Evolutionary conservation across 1,140 invertebrate genomes (phyloP).

Genomic region (Pogonomyrmex barbatus): DNA sequence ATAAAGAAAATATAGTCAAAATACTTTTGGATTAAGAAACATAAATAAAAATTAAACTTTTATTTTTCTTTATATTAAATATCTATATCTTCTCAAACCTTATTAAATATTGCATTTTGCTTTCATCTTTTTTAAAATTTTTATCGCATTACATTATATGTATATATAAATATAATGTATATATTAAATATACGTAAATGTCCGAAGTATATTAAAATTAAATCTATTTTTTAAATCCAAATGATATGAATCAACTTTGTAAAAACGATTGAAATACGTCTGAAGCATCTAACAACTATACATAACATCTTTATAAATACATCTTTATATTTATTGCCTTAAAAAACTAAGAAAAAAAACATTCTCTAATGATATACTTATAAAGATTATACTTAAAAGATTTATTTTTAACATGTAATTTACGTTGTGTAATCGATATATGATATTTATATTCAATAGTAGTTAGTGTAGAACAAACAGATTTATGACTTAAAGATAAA

Average conservation of each 20-base stretch:
- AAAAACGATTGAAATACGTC: background rate
- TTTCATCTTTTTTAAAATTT: background rate
- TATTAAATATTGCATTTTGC: background rate
- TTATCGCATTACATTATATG: background rate
- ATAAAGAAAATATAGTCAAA: background rate
- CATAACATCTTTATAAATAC: background rate
- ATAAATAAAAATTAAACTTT: background rate
- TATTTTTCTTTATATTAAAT: too few relatives aligned
- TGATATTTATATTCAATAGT: constrained; percentile 54
- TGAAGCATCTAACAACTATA: background rate
- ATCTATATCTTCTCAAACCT: too few relatives aligned
- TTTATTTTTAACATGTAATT: constrained; percentile 52
- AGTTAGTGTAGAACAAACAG: constrained; percentile 19
- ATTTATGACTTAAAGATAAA: constrained; percentile 44
- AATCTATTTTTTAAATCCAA: background rate
- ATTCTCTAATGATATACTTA: constrained; percentile 10
- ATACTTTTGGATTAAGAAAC: background rate
- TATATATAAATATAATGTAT: too few relatives aligned
- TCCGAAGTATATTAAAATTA: too few relatives aligned
- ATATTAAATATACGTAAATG: too few relatives aligned
- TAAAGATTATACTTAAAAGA: background rate
- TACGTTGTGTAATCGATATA: constrained; percentile 25
- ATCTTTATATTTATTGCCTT: background rate
- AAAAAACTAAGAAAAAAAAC: background rate
- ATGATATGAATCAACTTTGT: too few relatives aligned